Evolutionary conservation across 2,797 vertebrate species (phyloP), one percentile per base, ranked within the genome.

Genomic region (Odontamblyopus rebecca): DNA sequence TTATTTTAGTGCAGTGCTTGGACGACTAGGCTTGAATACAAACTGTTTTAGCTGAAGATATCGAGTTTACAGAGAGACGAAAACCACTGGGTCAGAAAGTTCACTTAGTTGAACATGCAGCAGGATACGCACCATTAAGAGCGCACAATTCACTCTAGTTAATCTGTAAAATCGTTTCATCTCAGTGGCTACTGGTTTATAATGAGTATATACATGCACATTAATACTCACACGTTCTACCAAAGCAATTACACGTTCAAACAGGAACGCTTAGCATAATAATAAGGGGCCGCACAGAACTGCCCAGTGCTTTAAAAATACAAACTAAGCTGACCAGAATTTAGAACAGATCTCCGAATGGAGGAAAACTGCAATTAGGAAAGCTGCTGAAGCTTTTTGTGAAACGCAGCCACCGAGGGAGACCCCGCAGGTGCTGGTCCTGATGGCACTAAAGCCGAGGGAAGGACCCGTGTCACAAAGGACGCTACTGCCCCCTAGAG

Each of bases 401-500:
- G 0, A n/a, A 74, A 64, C 63, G 50, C 5, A 54, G 51, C 64
- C 60, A 71, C 29, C 54, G 29, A 23, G 51, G 29, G 23, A 64
- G 70, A 61, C 35, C 27, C 12, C 4, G 23, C 60, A 71, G 70
- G 61, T 70, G 69, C 61, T 32, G 65, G 23, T 57, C 0, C 0
- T 68, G 35, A 61, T 44, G 57, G n/a, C 67, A 53, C 4, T 27
- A 54, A 61, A 61, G 18, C 19, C 35, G 44, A 62, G 18, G 4
- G 7, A 62, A 16, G 68, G 68, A 69, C 73, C n/a, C 57, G 27
- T 23, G 18, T 12, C 50, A 32, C 6, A 69, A 8, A 61, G 13
- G 68, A 16, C 75, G 64, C 59, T 51, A 13, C 68, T 86, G 87
- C 87, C 90, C 83, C 75, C 88, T 27, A 81, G 82, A 85, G 88